phyloP scores from a whole-genome alignment of 2,888 invertebrate species.

The Dynastes grantii region DNA sequence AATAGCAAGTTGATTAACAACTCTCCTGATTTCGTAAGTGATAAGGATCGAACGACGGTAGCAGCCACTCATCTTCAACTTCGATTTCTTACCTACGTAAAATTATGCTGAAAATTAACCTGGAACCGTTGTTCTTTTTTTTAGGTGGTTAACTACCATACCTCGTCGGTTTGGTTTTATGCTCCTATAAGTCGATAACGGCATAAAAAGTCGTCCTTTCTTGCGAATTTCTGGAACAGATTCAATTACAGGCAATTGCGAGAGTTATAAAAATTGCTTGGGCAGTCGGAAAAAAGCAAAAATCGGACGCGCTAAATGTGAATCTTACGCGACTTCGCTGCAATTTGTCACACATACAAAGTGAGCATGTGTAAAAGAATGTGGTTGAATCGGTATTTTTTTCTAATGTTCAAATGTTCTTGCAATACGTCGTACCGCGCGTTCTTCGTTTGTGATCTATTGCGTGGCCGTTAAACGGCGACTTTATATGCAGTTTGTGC shows the following conservation, averaged over 20 bases:
- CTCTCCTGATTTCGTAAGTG: slow-evolving; percentile 6
- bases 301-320: slow-evolving; percentile 53
- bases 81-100: slow-evolving; percentile 13
- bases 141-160: slow-evolving; percentile 14
- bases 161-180: slow-evolving; percentile 26
- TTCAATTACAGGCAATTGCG: slow-evolving; percentile 44
- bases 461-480: slow-evolving; percentile 59
- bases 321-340: slow-evolving; percentile 63
- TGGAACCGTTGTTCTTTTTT: slow-evolving; percentile 10
- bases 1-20: slow-evolving; percentile 16
- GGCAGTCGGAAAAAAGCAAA: slow-evolving; percentile 26
- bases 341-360: slow-evolving; percentile 66
- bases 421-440: slow-evolving; percentile 52
- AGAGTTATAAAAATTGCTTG: slow-evolving; percentile 45
- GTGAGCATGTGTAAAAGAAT: slow-evolving; percentile 65
- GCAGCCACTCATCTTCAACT: neutral
- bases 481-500: slow-evolving; percentile 62
- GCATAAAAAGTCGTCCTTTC: slow-evolving; percentile 11
- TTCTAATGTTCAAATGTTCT: slow-evolving; percentile 59
- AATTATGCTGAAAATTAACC: slow-evolving; percentile 42
- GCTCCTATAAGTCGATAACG: slow-evolving; percentile 26
- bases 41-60: slow-evolving; percentile 12
- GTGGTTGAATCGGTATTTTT: slow-evolving; percentile 63
- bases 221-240: slow-evolving; percentile 44
- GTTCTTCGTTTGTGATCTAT: slow-evolving; percentile 58